phyloP scores from a whole-genome alignment of 2,797 vertebrate genomes.

The Smutsia gigantea region DNA sequence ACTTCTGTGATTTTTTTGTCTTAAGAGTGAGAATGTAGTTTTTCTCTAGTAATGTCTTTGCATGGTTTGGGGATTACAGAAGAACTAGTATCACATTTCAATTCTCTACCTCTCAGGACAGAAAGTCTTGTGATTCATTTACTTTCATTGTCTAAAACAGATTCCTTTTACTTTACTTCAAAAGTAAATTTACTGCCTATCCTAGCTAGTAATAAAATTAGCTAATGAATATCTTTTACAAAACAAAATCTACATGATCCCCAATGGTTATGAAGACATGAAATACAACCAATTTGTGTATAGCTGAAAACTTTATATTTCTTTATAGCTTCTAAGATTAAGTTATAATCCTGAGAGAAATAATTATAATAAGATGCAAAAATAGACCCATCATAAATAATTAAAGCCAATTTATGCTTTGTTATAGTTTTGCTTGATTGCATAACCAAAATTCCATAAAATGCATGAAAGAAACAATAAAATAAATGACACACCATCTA shows the following conservation, averaged over 20 bases:
- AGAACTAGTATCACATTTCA: neutral
- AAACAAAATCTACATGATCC: neutral
- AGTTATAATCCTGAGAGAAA: neutral
- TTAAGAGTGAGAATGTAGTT: neutral
- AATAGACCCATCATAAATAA: neutral
- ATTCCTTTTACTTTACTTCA: neutral
- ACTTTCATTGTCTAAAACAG: slow-evolving; percentile 16
- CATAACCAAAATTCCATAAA: neutral
- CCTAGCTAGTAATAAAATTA: neutral
- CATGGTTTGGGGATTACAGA: no score
- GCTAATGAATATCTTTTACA: neutral
- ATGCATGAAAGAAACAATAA: neutral
- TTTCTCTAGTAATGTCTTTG: no score
- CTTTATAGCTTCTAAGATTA: neutral
- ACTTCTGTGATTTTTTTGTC: neutral
- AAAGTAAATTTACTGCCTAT: neutral
- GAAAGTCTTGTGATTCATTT: neutral
- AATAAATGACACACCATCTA: neutral
- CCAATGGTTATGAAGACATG: slow-evolving; percentile 43
- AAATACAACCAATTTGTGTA: slow-evolving; percentile 10
- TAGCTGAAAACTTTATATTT: neutral
- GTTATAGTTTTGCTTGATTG: neutral
- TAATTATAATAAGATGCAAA: neutral
- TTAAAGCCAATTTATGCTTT: neutral
- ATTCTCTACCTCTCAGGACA: neutral